These are phyloP conservation scores for Poeciliopsis gracilis DNA, from an alignment of 2,797 vertebrate species.

Conservation along the genomic window DNA sequence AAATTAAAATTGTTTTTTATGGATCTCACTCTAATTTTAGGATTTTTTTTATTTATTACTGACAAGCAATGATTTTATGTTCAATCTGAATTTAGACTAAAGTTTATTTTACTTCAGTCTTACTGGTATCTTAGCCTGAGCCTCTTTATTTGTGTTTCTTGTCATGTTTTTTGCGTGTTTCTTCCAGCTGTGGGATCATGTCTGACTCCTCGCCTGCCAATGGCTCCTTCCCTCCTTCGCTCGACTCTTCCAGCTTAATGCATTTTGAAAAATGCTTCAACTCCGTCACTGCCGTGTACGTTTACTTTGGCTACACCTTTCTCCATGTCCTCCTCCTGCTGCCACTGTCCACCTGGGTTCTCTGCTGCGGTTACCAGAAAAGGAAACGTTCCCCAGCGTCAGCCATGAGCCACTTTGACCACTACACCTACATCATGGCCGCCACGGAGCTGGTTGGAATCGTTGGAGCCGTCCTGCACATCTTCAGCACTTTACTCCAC, in stretches of 20 bases:
- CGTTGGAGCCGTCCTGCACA: rapidly evolving
- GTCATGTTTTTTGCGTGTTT: background rate
- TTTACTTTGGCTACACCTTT: background rate
- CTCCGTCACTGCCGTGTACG: too few species aligned
- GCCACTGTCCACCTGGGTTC: background rate
- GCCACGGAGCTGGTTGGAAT: constrained; percentile 11
- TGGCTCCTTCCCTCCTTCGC: background rate
- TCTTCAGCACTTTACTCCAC: rapidly evolving
- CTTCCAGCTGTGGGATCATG: constrained; percentile 3
- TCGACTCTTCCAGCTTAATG: background rate
- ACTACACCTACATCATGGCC: constrained; percentile 21
- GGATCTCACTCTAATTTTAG: background rate
- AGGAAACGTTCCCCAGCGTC: background rate
- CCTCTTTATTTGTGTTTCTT: background rate
- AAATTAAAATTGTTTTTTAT: background rate
- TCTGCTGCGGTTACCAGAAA: constrained; percentile 7
- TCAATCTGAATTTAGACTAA: background rate
- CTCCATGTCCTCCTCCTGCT: background rate
- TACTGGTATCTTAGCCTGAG: too few species aligned
- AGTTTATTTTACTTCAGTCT: background rate
- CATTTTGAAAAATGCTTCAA: background rate
- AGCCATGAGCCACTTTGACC: constrained; percentile 8
- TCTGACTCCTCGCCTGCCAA: background rate
- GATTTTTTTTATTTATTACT: background rate
- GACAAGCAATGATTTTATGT: background rate